Base-by-base conservation (phyloP, 2,113 vertebrate genomes). In the Egretta garzetta region DNA sequence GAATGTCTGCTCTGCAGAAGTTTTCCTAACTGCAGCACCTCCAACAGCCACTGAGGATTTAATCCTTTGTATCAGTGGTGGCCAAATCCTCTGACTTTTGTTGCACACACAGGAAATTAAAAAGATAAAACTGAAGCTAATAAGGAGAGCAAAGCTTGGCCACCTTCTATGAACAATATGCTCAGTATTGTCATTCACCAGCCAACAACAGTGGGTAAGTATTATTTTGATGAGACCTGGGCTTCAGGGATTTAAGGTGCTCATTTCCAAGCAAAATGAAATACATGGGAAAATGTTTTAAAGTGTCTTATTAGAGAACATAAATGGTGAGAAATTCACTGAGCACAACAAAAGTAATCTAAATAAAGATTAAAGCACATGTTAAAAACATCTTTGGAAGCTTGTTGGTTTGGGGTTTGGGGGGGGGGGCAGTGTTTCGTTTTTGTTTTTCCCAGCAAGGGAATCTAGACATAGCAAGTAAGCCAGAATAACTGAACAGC, bases 21-120 rank as follows among this genome's bases (percentile, higher is more conserved):
- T 59, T 83, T 76, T 92, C 1, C 11, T 76, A 72, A n/a, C 49
- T 18, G 33, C 8, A n/a, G 13, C 55, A 41, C 76, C 63, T 80
- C 35, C 37, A 86, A 22, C 23, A 90, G 35, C 41, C 24, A 18
- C 59, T 30, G 50, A 91, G n/a, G 50, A 91, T 92, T 86, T 84
- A 96, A 80, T 92, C 41, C 53, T 86, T 86, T 64, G 28, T 60
- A 90, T 80, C 45, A 84, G 28, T 12, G 9, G 27, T 55, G 0
- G 0, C 30, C 63, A 92, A 77, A 91, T 80, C 68, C 43, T 86
- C 62, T 71, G 55, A 71, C 32, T 95, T 92, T 35, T 58, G 22
- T 77, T 95, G 45, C 64, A 74, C 68, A 47, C 43, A 71, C 88
- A 95, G 92, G 90, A 96, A 94, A 96, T 88, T 90, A 90, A 92